A percentile compares a stretch with the other conserved stretches of the same genome.
phyloP scores from a whole-genome alignment of 2,888 invertebrate genomes.

The Helleia helle region DNA sequence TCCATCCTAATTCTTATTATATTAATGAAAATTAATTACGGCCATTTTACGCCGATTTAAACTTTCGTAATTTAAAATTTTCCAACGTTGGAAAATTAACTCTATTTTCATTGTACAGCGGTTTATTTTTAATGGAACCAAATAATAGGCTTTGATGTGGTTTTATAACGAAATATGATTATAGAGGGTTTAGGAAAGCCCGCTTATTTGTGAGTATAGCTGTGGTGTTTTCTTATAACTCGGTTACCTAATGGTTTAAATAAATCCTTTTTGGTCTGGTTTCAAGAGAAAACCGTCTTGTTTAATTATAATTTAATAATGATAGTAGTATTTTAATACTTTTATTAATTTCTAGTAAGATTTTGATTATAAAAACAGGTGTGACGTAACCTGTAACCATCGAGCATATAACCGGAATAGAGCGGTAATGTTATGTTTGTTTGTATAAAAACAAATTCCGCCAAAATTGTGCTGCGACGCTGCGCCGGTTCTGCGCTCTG shows the following conservation, averaged over 20 bases:
- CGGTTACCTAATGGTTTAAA: slow-evolving; percentile 4
- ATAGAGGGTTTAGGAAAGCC: slow-evolving; percentile 6
- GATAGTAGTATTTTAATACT: too few relatives aligned
- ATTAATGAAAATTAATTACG: slow-evolving; percentile 9
- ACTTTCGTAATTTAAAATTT: slow-evolving; percentile 6
- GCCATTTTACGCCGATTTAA: slow-evolving; percentile 6
- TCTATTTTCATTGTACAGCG: background rate
- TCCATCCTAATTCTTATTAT: background rate
- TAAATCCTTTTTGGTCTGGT: slow-evolving; percentile 5
- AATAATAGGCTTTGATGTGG: slow-evolving; percentile 6
- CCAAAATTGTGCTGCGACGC: too few relatives aligned
- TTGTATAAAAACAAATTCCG: too few relatives aligned
- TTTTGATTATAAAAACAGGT: too few relatives aligned
- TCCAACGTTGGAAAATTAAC: background rate
- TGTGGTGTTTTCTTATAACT: slow-evolving; percentile 7
- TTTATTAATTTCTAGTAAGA: too few relatives aligned
- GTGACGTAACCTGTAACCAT: too few relatives aligned
- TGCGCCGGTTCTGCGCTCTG: too few relatives aligned
- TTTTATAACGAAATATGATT: slow-evolving; percentile 11
- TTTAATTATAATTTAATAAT: too few relatives aligned
- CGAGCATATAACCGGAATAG: too few relatives aligned
- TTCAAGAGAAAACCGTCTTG: too few relatives aligned
- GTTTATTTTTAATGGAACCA: background rate
- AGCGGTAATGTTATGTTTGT: background rate
- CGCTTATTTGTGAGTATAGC: slow-evolving; percentile 4